A percentile compares a stretch with the other conserved stretches of the same genome.
Conservation (phyloP, 2,113 vertebrate genomes). For the Dryoscopus gambensis region DNA sequence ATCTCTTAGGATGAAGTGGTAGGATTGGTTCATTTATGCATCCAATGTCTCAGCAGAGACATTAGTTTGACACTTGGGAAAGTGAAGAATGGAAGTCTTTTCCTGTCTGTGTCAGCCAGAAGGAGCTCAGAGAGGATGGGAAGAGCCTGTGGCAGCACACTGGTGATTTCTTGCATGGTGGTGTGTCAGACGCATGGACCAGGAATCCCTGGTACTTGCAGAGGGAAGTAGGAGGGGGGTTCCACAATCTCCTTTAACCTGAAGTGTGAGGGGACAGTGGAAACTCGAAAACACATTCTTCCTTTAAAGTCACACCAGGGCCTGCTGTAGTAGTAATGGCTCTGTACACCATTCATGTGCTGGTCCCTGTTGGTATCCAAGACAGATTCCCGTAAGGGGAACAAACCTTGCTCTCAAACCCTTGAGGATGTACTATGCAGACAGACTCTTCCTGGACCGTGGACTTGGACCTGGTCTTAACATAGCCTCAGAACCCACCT, state of each 20-base stretch:
- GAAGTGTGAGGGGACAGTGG: background rate
- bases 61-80: background rate
- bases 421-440: background rate
- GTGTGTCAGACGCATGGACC: accelerated
- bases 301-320: background rate
- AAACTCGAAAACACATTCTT: background rate
- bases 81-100: background rate
- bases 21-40: background rate
- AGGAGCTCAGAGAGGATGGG: background rate
- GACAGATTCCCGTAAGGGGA: background rate
- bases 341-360: background rate
- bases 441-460: background rate
- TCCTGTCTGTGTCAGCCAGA: background rate
- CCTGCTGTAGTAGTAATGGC: background rate
- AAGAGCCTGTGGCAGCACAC: background rate
- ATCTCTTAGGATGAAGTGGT: background rate
- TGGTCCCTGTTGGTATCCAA: background rate
- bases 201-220: background rate
- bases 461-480: background rate
- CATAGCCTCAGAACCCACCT: background rate
- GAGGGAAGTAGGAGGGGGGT: background rate
- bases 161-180: background rate
- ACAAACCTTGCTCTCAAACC: background rate
- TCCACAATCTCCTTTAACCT: background rate
- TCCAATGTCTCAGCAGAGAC: background rate